A percentile compares a stretch with the other conserved stretches of the same genome.
These are phyloP conservation scores for Taxidea taxus DNA, from an alignment of 2,113 vertebrate species.

Conservation along the genomic window DNA sequence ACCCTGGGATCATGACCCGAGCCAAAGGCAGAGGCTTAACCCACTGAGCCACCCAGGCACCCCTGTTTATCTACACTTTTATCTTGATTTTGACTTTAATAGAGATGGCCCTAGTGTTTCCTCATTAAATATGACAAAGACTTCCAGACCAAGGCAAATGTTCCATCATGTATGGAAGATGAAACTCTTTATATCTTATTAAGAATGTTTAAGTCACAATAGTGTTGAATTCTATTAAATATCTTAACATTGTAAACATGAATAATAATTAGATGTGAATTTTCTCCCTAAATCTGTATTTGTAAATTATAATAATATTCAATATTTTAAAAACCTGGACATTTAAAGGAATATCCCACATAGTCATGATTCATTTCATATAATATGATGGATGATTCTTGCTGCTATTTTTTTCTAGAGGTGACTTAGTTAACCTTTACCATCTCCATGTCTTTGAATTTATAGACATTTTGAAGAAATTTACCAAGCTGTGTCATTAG, in stretches of 20 bases:
- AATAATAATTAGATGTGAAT: neutral
- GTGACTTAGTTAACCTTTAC: neutral
- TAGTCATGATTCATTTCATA: neutral
- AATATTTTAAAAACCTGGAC: neutral
- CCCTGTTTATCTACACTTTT: neutral
- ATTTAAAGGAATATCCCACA: neutral
- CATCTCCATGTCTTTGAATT: neutral
- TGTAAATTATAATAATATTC: neutral
- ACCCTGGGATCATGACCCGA: too few species aligned
- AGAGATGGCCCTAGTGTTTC: neutral
- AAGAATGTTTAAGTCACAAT: neutral
- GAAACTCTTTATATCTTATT: neutral
- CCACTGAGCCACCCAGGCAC: too few species aligned
- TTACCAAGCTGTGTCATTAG: neutral
- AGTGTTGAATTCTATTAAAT: neutral
- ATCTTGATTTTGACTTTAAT: neutral
- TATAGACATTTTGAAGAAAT: neutral
- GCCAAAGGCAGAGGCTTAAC: too few species aligned
- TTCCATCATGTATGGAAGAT: neutral
- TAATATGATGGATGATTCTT: neutral
- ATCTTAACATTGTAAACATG: neutral
- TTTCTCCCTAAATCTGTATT: neutral
- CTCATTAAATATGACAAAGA: neutral
- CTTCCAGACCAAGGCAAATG: neutral
- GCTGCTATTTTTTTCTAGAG: neutral